Evolutionary conservation across 2,113 vertebrate genomes (phyloP), one percentile per base, ranked within the genome.

Genomic region (Oncorhynchus mykiss): DNA sequence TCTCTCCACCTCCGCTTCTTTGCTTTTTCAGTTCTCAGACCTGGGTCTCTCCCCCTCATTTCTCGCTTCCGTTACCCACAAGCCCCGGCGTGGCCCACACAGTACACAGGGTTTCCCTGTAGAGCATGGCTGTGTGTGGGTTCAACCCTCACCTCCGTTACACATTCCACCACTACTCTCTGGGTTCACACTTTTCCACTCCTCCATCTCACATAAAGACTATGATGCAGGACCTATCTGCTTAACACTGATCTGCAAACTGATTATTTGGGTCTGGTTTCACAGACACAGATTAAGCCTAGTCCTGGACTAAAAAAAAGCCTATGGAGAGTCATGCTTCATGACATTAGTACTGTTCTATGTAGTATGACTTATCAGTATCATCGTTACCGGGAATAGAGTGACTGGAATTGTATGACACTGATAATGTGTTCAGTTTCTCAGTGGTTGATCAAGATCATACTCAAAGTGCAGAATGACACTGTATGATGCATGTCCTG

Each of bases 121-220:
- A 48, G 67, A 20, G 39, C 39, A 45, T 25, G 67, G 67, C 31
- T 13, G 31, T 70, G 67, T 45, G 18, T 39, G 39, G 39, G 31
- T 27, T 70, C 67, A 69, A n/a, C 14, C 34, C 67, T 45, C 67
- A 69, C 34, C 67, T 69, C 22, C 49, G 34, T 29, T 69, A 20
- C 6, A 49, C 45, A 49, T 24, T 70, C 68, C 39, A 13, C 22
- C 68, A 29, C 25, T 22, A 24, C 59, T 62, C 62, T 64, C 25
- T 18, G 45, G 68, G 68, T 45, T 48, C 34, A 70, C 68, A 49
- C 39, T 48, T 48, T 70, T 70, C 68, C 68, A 49, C 20, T 70
- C 39, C 16, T 68, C 31, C 27, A 69, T 34, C 67, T 39, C 67
- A 22, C 31, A 27, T 5, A 49, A 24, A 12, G 24, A 48, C 1